Base-by-base conservation (phyloP, 35 echinoderm and acorn worm genomes). In the Lytechinus variegatus region DNA sequence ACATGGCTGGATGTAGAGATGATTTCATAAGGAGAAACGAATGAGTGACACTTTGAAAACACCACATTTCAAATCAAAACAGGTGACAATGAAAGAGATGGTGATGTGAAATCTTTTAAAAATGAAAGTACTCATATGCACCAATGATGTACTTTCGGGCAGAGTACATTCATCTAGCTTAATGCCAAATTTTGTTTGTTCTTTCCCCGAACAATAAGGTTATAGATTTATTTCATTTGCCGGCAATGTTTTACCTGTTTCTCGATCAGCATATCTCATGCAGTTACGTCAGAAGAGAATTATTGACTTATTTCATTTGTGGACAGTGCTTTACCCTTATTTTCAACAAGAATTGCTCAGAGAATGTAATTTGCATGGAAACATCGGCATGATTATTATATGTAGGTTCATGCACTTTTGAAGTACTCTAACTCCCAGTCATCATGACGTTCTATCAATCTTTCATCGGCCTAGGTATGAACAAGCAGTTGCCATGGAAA, bases 371-470 rank as follows among this genome's bases (percentile, higher is more conserved):
- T 79, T 79, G 19, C 66, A 24, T 24, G 19, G 66, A 79, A 79
- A 79, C 66, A 79, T 79, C 66, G 6, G 19, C 66, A 79, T 79
- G 66, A 79, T 79, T 79, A 79, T 79, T 24, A 24, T 24, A 79
- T 7, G 3, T 21, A 24, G 66, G 66, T 79, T 16, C 66, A 79
- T 79, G 66, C 66, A 24, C 66, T 79, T 79, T 79, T 79, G 16
- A 24, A 79, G 66, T 79, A 24, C 66, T 79, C 66, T 79, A 79
- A 79, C 66, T 79, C 66, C n/a, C 66, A 79, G 16, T 79, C 66
- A n/a, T 79, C 66, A 79, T 79, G 66, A 79, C 66, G 66, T 79
- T 79, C 16, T 79, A 79, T 79, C 66, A 79, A 79, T 79, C 66
- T 79, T 79, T 79, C 66, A 79, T 79, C 66, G 8, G n/a, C 66